phyloP scores from a whole-genome alignment of 2,797 vertebrate species.

The Octomys mimax region DNA sequence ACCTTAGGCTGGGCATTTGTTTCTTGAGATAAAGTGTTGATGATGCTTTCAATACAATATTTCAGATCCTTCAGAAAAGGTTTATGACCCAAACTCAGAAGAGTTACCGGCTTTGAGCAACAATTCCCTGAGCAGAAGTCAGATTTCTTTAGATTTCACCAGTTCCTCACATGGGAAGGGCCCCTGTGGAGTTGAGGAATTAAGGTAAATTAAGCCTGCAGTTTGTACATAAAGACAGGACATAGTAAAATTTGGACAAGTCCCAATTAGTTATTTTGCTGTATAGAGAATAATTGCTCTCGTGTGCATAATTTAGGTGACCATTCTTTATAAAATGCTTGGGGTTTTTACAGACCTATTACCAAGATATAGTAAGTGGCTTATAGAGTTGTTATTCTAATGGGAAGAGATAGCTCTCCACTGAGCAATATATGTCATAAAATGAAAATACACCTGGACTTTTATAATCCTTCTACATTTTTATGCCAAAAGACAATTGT shows the following conservation, averaged over 20 bases:
- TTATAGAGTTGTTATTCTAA: conserved; percentile 44
- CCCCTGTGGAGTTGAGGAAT: background rate
- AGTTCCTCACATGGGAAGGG: background rate
- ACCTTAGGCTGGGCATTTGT: background rate
- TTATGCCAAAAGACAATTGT: conserved; percentile 10
- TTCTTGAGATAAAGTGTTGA: conserved; percentile 56
- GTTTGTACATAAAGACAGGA: background rate
- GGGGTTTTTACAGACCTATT: background rate
- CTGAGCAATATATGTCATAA: background rate
- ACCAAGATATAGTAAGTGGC: conserved; percentile 42
- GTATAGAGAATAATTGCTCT: background rate
- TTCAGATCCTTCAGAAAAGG: conserved; percentile 83
- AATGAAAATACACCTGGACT: conserved; percentile 2
- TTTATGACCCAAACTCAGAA: conserved; percentile 63
- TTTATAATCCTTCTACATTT: conserved; percentile 25
- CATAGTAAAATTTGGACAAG: background rate
- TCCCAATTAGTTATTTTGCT: background rate
- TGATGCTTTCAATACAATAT: conserved; percentile 72
- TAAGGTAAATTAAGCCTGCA: conserved; percentile 75
- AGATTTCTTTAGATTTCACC: background rate
- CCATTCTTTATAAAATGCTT: conserved; percentile 46
- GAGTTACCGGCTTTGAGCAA: conserved; percentile 57
- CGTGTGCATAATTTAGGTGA: background rate
- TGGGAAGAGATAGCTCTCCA: conserved; percentile 40
- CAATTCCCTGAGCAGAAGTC: background rate